Evolutionary conservation across 2,797 vertebrate species (phyloP).

Genomic region (Ispidina lecontei): DNA sequence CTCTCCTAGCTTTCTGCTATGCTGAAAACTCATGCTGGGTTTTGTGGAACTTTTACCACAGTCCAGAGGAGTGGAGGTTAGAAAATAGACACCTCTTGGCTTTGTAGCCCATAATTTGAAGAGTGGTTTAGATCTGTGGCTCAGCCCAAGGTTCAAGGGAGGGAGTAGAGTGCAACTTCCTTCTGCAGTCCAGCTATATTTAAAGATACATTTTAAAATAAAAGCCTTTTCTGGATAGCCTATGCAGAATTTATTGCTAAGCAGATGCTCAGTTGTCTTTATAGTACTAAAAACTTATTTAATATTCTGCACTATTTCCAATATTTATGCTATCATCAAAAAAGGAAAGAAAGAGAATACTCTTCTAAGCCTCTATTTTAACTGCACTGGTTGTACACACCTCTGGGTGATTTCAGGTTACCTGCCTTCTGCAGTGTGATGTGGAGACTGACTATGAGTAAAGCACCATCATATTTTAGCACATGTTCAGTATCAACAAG

Average conservation of each 20-base stretch:
- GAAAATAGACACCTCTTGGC: conserved; percentile 44
- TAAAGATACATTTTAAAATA: conserved; percentile 22
- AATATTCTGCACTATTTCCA: not conserved
- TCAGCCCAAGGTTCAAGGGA: conserved; percentile 22
- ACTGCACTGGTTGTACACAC: not conserved
- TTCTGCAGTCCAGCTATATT: not conserved
- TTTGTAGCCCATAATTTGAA: conserved; percentile 27
- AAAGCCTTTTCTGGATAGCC: not conserved
- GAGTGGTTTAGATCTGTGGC: not conserved
- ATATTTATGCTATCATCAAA: not conserved
- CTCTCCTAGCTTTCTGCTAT: not conserved
- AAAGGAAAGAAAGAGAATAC: not conserved
- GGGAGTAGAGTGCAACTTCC: not conserved
- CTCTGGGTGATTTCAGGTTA: conserved; percentile 57
- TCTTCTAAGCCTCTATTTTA: not conserved
- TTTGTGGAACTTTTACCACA: not conserved
- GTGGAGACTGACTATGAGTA: conserved; percentile 12
- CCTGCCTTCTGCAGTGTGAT: conserved; percentile 29
- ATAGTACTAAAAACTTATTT: not conserved
- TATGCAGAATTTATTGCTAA: not conserved
- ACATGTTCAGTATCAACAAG: conserved; percentile 58
- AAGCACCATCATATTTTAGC: conserved; percentile 44
- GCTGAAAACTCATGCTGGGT: not conserved
- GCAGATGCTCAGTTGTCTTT: not conserved
- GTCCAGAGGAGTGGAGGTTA: not conserved